Evolutionary conservation across 1,140 invertebrate species (phyloP).

Genomic region (Cardiocondyla obscurior): DNA sequence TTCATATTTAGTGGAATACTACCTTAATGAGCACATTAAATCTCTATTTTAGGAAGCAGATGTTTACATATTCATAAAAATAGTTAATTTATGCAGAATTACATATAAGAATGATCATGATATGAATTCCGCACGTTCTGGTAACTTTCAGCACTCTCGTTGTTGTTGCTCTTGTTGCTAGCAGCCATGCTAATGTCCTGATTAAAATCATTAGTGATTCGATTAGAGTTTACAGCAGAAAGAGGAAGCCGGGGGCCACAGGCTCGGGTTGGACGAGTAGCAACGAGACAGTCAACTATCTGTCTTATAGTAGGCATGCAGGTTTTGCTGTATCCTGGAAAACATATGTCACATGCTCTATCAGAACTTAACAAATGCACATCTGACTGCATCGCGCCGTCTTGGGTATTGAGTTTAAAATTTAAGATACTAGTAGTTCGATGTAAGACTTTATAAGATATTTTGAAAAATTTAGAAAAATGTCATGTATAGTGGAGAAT

Average conservation of each 20-base stretch:
- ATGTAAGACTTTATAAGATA: background rate
- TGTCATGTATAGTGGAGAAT: too few species aligned
- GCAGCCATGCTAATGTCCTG: conserved; percentile 71
- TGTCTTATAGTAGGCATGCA: conserved; percentile 84
- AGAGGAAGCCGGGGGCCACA: conserved; percentile 77
- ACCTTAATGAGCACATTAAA: background rate
- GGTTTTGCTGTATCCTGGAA: conserved; percentile 83
- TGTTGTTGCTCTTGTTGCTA: conserved; percentile 69
- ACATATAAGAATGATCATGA: conserved; percentile 32
- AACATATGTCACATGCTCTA: conserved; percentile 83
- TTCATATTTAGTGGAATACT: background rate
- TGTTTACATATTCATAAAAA: conserved; percentile 18
- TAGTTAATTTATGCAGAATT: conserved; percentile 14
- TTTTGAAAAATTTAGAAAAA: background rate
- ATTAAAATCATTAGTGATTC: conserved; percentile 76
- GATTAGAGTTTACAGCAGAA: conserved; percentile 80
- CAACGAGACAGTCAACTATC: conserved; percentile 83
- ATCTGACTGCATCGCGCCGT: conserved; percentile 65
- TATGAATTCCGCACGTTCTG: conserved; percentile 32
- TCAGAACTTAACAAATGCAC: conserved; percentile 78
- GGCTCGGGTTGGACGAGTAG: conserved; percentile 80
- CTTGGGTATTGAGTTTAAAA: conserved; percentile 10
- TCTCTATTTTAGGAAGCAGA: background rate
- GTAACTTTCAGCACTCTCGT: conserved; percentile 61
- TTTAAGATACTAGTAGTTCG: background rate